These are phyloP conservation scores for Dilophus febrilis DNA, from an alignment of 2,888 invertebrate genomes.

Conservation along the genomic window DNA sequence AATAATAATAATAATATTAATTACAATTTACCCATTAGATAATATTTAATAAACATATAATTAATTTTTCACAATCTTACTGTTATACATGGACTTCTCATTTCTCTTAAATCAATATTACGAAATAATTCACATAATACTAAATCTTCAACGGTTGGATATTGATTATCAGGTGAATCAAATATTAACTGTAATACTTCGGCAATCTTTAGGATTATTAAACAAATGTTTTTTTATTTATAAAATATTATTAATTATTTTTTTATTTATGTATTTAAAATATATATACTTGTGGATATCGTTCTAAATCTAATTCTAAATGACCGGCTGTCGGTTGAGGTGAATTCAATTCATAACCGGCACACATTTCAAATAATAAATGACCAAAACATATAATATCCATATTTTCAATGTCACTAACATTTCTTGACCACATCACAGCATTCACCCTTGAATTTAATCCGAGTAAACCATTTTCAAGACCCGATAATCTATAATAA, in stretches of 20 bases:
- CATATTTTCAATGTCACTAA: slow-evolving; percentile 34
- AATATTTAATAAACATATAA: neutral
- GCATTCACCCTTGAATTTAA: slow-evolving; percentile 40
- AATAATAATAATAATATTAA: neutral
- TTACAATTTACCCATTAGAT: neutral
- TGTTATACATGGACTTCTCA: slow-evolving; percentile 65
- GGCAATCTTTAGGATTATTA: slow-evolving; percentile 39
- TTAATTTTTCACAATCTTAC: slow-evolving; percentile 31
- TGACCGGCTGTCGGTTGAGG: slow-evolving; percentile 58
- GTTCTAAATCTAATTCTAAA: slow-evolving; percentile 47
- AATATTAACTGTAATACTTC: slow-evolving; percentile 66
- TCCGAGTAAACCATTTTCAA: slow-evolving; percentile 73
- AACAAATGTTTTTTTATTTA: neutral
- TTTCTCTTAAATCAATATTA: slow-evolving; percentile 73
- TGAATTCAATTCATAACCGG: slow-evolving; percentile 62
- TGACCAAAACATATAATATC: slow-evolving; percentile 64
- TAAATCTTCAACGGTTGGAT: slow-evolving; percentile 64
- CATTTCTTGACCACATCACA: slow-evolving; percentile 32
- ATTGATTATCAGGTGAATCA: slow-evolving; percentile 43
- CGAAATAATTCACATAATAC: slow-evolving; percentile 70
- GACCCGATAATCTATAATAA: slow-evolving; percentile 50
- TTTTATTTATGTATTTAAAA: neutral
- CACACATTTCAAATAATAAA: slow-evolving; percentile 82
- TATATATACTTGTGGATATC: slow-evolving; percentile 49
- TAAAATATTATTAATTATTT: neutral